Percentiles rank a stretch among this genome's conserved stretches.
Evolutionary conservation across 2,113 vertebrate genomes (phyloP).

Genomic region (Ictalurus punctatus): DNA sequence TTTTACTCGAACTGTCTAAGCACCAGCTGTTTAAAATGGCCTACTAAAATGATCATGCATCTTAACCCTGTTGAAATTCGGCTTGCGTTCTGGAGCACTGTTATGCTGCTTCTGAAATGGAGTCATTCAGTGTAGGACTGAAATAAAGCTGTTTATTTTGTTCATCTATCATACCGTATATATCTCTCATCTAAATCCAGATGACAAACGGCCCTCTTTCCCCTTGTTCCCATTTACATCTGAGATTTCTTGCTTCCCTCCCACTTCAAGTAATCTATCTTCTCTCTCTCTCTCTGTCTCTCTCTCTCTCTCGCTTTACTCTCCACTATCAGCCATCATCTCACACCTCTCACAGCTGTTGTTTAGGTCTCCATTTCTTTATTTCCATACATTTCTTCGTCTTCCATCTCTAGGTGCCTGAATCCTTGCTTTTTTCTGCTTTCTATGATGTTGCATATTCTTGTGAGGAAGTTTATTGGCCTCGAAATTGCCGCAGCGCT

Average conservation of each 20-base stretch:
- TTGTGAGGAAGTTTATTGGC: constrained; percentile 28
- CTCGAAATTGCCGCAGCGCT: constrained; percentile 12
- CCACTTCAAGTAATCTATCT: background rate
- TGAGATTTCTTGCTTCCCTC: constrained; percentile 13
- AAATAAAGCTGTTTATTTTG: constrained; percentile 24
- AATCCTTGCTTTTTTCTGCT: background rate
- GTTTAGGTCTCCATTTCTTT: constrained; percentile 1
- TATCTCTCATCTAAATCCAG: constrained; percentile 33
- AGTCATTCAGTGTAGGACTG: background rate
- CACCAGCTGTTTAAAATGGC: background rate
- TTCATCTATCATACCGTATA: constrained; percentile 6
- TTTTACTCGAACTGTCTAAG: background rate
- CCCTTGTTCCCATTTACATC: constrained; percentile 32
- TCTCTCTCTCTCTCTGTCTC: constrained; percentile 22
- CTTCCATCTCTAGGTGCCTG: background rate
- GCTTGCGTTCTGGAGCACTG: background rate
- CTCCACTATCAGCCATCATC: constrained; percentile 8
- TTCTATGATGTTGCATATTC: constrained; percentile 29
- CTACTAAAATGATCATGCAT: background rate
- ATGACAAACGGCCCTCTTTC: constrained; percentile 24
- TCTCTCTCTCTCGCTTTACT: background rate
- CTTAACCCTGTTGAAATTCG: background rate
- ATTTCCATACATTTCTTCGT: background rate
- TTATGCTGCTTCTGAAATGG: background rate
- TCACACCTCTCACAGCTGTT: background rate